A percentile compares a stretch with the other conserved stretches of the same genome.
phyloP scores from a whole-genome alignment of 2,797 vertebrate genomes.

The Sphaeramia orbicularis region DNA sequence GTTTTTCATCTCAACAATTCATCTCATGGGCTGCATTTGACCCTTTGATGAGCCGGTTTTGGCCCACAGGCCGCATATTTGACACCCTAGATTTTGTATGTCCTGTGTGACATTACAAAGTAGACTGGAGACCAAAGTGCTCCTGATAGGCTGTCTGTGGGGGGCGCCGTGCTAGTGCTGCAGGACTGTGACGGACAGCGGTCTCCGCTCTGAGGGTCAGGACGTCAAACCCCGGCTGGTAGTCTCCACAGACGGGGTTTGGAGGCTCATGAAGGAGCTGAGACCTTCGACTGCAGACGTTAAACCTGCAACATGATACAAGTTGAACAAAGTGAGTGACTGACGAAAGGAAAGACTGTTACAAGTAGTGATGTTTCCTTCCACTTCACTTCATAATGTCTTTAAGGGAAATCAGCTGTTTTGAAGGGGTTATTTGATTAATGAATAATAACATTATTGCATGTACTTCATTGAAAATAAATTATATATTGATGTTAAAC shows the following conservation, averaged over 20 bases:
- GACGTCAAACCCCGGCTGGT: constrained; percentile 68
- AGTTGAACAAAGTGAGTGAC: neutral
- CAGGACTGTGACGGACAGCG: neutral
- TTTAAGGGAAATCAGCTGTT: too few species aligned
- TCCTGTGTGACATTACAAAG: neutral
- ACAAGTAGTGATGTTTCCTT: neutral
- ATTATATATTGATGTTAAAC: too few species aligned
- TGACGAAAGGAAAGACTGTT: neutral
- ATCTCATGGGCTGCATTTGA: too few species aligned
- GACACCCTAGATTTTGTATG: too few species aligned
- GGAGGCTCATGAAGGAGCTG: neutral
- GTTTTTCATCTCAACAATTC: too few species aligned
- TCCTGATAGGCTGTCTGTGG: constrained; percentile 52
- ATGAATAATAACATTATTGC: too few species aligned
- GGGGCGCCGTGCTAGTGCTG: neutral
- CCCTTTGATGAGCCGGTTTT: too few species aligned
- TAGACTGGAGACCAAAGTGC: constrained; percentile 42
- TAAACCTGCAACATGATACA: constrained; percentile 11
- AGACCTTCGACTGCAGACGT: neutral
- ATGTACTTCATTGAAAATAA: too few species aligned
- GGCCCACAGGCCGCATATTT: too few species aligned
- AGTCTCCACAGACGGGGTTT: neutral
- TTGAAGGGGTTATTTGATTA: too few species aligned
- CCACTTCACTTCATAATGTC: too few species aligned
- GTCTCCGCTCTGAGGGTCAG: constrained; percentile 44